Percentiles rank a stretch among this genome's conserved stretches.
Conservation (phyloP, 2,797 vertebrate genomes). For the Sebastiscus albofasciatus region DNA sequence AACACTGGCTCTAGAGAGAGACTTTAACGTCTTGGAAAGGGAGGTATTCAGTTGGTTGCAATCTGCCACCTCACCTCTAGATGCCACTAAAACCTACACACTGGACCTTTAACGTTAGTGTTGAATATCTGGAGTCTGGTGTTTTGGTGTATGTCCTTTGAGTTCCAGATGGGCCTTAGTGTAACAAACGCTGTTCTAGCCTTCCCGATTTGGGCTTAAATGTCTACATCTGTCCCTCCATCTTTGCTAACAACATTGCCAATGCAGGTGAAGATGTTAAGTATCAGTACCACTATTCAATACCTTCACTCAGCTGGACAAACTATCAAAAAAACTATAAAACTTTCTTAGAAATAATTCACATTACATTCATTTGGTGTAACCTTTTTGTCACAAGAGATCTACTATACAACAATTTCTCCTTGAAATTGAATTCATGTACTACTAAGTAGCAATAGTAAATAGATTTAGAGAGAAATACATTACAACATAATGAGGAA, state of each 20-base stretch:
- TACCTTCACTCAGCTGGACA: neutral
- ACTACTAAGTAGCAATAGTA: no score
- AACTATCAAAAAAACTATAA: neutral
- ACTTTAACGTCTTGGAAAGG: fast-evolving
- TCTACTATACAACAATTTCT: no score
- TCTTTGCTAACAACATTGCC: neutral
- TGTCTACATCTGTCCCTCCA: neutral
- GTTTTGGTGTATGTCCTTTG: neutral
- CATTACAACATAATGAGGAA: no score
- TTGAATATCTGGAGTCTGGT: neutral
- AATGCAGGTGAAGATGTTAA: neutral
- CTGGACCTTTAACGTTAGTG: neutral
- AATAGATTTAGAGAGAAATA: no score
- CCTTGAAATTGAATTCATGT: no score
- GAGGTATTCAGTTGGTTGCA: neutral
- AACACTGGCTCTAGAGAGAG: no score
- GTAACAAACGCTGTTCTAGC: neutral
- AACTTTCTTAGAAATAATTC: neutral
- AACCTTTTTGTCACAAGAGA: no score
- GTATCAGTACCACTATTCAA: no score
- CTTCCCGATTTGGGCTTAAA: neutral
- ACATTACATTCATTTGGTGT: neutral
- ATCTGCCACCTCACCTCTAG: neutral
- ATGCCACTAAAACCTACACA: neutral
- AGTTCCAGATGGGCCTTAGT: neutral